Conservation (phyloP, 1,140 invertebrate genomes). For the Panulirus ornatus region DNA sequence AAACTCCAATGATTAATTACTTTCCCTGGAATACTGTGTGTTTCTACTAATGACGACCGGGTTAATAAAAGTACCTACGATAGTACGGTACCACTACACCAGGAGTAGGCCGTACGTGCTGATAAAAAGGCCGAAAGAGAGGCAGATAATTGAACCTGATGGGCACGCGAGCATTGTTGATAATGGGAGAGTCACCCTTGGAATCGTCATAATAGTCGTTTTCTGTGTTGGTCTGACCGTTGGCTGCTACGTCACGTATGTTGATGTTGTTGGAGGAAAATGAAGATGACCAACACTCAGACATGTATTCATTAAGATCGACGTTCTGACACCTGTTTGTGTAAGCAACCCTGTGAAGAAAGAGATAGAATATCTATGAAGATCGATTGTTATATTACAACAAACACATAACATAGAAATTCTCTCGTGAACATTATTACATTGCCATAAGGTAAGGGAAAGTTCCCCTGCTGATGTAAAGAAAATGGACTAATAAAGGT, state of each 20-base stretch:
- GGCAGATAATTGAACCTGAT: background rate
- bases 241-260: background rate
- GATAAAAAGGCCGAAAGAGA: no score
- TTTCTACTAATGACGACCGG: no score
- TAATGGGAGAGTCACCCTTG: conserved; percentile 30
- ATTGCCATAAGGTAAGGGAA: no score
- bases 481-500: background rate
- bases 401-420: no score
- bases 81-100: no score
- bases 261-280: conserved; percentile 8
- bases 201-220: conserved; percentile 4
- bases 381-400: no score
- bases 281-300: conserved; percentile 26
- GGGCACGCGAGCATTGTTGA: conserved; percentile 49
- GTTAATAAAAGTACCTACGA: no score
- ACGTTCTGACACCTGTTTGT: conserved; percentile 28
- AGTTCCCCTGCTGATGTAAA: background rate
- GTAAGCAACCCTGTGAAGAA: conserved; percentile 39
- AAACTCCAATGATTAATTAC: no score
- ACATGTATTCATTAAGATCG: conserved; percentile 42
- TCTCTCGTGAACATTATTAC: no score
- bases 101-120: no score
- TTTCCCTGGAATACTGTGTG: no score
- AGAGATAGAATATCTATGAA: background rate
- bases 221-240: conserved; percentile 2